phyloP scores from a whole-genome alignment of 2,113 vertebrate species.

The Gadus chalcogrammus region DNA sequence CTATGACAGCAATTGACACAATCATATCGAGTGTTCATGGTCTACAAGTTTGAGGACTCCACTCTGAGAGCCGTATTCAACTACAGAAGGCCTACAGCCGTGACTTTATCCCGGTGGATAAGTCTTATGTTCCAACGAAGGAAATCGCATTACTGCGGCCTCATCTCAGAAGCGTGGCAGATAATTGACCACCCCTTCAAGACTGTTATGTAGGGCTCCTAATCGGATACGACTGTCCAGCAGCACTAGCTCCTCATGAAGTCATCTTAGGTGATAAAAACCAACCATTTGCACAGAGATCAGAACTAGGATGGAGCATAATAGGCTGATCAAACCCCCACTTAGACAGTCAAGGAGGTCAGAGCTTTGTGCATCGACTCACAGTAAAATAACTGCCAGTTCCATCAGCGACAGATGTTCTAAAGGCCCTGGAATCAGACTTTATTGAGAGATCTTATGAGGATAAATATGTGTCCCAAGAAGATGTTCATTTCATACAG shows the following conservation, averaged over 20 bases:
- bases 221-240: conserved; percentile 23
- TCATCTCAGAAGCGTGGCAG: conserved; percentile 20
- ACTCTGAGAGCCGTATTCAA: background rate
- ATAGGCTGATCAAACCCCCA: conserved; percentile 27
- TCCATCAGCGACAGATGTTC: conserved; percentile 11
- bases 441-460: conserved; percentile 8
- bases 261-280: background rate
- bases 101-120: conserved; percentile 34
- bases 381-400: conserved; percentile 24
- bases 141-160: conserved; percentile 23
- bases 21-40: conserved; percentile 12
- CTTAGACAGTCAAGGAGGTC: conserved; percentile 26
- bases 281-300: background rate
- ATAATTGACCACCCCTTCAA: conserved; percentile 20
- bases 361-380: conserved; percentile 22
- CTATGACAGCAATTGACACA: conserved; percentile 26
- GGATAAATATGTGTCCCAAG: conserved; percentile 32
- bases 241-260: background rate
- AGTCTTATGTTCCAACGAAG: conserved; percentile 27
- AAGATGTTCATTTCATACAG: conserved; percentile 31
- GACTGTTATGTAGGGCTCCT: background rate
- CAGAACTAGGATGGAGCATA: conserved; percentile 23
- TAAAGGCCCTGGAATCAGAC: conserved; percentile 24
- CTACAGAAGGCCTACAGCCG: conserved; percentile 21
- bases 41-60: conserved; percentile 15